Evolutionary conservation across 2,113 vertebrate genomes (phyloP).

Genomic region (Halcyon senegalensis): DNA sequence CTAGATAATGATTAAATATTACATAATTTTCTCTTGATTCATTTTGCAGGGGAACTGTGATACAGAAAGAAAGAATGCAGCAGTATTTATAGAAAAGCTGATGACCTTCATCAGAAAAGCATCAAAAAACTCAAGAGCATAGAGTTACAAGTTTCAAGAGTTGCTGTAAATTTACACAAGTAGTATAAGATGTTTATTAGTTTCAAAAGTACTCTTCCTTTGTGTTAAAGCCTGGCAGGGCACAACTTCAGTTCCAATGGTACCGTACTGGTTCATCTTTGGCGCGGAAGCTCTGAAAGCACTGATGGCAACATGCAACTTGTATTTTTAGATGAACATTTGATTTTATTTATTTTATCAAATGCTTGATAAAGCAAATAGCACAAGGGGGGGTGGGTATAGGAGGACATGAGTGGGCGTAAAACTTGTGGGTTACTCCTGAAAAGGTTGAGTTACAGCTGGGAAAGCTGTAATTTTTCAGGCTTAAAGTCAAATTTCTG

Average conservation of each 20-base stretch:
- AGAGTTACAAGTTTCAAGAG: not conserved
- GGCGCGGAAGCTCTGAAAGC: not conserved
- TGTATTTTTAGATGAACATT: not conserved
- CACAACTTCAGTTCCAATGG: not conserved
- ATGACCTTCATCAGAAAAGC: not conserved
- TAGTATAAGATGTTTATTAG: not conserved
- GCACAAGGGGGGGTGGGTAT: not conserved
- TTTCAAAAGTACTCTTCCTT: not conserved
- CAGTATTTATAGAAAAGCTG: conserved; percentile 2
- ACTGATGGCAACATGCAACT: fast-evolving
- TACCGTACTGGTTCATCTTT: fast-evolving
- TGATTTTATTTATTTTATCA: not conserved
- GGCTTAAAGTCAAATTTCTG: not conserved
- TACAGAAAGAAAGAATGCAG: not conserved
- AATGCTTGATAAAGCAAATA: not conserved
- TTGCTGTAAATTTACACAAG: not conserved
- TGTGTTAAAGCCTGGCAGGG: not conserved
- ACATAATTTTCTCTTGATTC: not conserved
- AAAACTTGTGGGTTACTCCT: not conserved
- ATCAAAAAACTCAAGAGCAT: fast-evolving
- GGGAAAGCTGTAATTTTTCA: not conserved
- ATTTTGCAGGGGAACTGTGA: conserved; percentile 35
- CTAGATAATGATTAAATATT: not conserved
- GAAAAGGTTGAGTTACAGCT: fast-evolving
- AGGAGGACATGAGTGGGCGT: not conserved